These are phyloP conservation scores for Atlantisia rogersi DNA, from an alignment of 2,113 vertebrate genomes.

Conservation along the genomic window DNA sequence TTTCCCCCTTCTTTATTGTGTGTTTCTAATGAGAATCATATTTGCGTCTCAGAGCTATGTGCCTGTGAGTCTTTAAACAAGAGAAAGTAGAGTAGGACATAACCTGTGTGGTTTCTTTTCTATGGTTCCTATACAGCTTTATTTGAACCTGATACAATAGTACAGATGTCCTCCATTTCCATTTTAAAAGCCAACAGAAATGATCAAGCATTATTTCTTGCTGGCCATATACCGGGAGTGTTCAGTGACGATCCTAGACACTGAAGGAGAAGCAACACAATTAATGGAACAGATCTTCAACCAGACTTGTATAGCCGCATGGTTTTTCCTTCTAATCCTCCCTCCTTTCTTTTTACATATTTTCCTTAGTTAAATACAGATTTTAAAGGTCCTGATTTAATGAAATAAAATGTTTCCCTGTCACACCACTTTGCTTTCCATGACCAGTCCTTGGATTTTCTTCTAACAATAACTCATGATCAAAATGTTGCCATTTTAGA, in stretches of 20 bases:
- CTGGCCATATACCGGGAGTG: not conserved
- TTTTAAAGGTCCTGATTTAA: not conserved
- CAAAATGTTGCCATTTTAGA: not conserved
- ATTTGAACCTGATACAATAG: not conserved
- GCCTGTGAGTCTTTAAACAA: constrained; percentile 28
- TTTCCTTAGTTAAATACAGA: not conserved
- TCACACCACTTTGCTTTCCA: not conserved
- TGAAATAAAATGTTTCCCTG: not conserved
- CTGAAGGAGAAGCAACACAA: not conserved
- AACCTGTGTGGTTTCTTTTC: not conserved
- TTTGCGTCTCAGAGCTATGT: constrained; percentile 29
- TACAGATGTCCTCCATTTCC: not conserved
- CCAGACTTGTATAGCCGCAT: not conserved
- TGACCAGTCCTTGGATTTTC: not conserved
- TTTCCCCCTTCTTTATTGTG: not conserved
- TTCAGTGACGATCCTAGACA: not conserved
- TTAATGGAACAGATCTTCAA: not conserved
- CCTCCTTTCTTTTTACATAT: not conserved
- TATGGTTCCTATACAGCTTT: not conserved
- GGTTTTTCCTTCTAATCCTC: not conserved
- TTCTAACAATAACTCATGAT: not conserved
- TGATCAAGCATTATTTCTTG: not conserved
- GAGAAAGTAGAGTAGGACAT: not conserved
- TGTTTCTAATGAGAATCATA: constrained; percentile 36
- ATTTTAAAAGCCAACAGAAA: constrained; percentile 39